Evolutionary conservation across 2,888 invertebrate genomes (phyloP).

Genomic region (Entomobrya multifasciata): DNA sequence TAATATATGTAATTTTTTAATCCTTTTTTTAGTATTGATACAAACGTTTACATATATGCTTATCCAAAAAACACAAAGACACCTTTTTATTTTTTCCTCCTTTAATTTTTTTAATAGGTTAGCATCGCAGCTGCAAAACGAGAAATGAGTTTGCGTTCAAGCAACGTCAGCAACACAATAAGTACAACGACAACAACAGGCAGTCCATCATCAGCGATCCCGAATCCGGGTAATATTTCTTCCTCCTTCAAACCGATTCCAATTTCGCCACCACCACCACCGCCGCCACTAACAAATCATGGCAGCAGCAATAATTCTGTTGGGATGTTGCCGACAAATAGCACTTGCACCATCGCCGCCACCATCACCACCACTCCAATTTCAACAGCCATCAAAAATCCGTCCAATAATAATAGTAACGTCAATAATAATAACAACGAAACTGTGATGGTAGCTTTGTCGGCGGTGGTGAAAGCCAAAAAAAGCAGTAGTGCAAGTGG

Average conservation of each 20-base stretch:
- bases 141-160: constrained; percentile 59
- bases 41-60: too few species aligned
- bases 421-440: background rate
- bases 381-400: background rate
- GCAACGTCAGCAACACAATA: constrained; percentile 55
- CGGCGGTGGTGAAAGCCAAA: constrained; percentile 38
- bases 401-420: constrained; percentile 14
- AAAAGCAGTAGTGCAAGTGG: background rate
- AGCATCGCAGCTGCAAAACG: constrained; percentile 71
- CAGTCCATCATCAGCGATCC: constrained; percentile 25
- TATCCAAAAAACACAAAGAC: background rate
- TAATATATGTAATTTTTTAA: background rate
- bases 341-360: background rate
- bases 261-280: background rate
- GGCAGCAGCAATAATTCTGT: background rate
- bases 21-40: background rate
- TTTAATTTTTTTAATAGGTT: constrained; percentile 52
- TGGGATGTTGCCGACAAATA: background rate
- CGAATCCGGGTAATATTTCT: background rate
- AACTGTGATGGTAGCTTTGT: background rate
- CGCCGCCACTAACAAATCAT: too few species aligned
- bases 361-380: background rate
- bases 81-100: constrained; percentile 10
- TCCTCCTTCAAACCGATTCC: constrained; percentile 44
- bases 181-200: too few species aligned